A percentile compares a stretch with the other conserved stretches of the same genome.
Evolutionary conservation across 2,797 vertebrate species (phyloP).

Genomic region (Fratercula arctica): DNA sequence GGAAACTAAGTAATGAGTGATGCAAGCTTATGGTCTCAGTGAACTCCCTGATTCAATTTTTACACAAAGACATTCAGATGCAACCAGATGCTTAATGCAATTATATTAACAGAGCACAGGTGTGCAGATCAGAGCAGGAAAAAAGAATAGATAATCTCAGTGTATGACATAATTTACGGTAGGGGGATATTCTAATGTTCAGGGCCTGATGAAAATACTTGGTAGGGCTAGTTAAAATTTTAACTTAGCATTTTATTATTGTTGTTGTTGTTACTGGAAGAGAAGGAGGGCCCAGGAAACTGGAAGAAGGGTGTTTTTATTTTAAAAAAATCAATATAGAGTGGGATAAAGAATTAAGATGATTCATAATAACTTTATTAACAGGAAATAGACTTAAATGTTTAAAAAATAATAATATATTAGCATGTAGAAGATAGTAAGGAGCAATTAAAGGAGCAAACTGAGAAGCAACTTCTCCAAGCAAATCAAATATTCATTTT

Average conservation of each 20-base stretch:
- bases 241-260: background rate
- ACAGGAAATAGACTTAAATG: background rate
- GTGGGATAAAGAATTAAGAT: background rate
- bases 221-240: background rate
- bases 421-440: background rate
- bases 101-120: conserved; percentile 15
- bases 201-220: background rate
- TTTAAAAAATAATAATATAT: background rate
- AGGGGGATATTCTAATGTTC: background rate
- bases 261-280: background rate
- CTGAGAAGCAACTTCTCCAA: background rate
- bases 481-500: background rate
- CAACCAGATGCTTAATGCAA: conserved; percentile 17
- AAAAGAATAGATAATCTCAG: background rate
- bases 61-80: background rate
- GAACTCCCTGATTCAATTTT: conserved; percentile 37
- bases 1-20: background rate
- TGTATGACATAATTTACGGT: background rate
- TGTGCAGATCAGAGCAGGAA: background rate
- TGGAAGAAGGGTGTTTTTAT: rapidly evolving
- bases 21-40: background rate
- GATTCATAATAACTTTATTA: background rate
- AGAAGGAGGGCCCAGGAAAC: background rate
- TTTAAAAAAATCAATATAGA: background rate
- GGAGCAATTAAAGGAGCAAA: background rate